Evolutionary conservation across 2,113 vertebrate genomes (phyloP).

Genomic region (Pavo muticus): DNA sequence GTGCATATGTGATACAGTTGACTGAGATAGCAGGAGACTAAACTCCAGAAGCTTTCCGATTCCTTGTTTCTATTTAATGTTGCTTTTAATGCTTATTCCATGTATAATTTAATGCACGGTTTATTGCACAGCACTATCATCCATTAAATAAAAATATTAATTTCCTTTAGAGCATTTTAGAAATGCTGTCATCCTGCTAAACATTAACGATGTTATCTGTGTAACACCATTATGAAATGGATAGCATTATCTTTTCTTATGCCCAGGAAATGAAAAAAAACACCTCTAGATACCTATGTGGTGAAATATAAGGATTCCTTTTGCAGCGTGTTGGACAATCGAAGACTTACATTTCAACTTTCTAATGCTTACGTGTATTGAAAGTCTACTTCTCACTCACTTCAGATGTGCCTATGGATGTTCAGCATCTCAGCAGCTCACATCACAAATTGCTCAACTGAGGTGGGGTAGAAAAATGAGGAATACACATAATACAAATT

Average conservation of each 20-base stretch:
- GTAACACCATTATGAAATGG: neutral
- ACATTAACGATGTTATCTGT: neutral
- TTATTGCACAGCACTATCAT: neutral
- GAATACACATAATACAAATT: neutral
- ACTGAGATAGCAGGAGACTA: neutral
- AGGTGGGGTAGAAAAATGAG: slow-evolving; percentile 14
- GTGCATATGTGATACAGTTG: neutral
- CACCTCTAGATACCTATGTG: neutral
- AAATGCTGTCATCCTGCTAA: neutral
- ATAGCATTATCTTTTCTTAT: neutral
- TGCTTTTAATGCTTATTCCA: neutral
- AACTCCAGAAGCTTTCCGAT: neutral
- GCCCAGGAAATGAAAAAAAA: slow-evolving; percentile 7
- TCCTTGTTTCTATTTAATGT: neutral
- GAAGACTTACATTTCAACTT: neutral
- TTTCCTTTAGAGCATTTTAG: slow-evolving; percentile 13
- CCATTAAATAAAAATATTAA: neutral
- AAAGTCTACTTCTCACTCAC: slow-evolving; percentile 16
- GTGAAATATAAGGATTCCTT: neutral
- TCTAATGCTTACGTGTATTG: neutral
- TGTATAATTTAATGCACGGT: neutral
- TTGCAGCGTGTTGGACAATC: neutral
- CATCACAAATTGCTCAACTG: slow-evolving; percentile 12
- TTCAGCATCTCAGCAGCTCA: slow-evolving; percentile 18
- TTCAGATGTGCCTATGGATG: slow-evolving; percentile 19